Percentiles rank a stretch among this genome's conserved stretches.
Conservation (phyloP, 2,797 vertebrate genomes). For the Leptatherina wallacei region DNA sequence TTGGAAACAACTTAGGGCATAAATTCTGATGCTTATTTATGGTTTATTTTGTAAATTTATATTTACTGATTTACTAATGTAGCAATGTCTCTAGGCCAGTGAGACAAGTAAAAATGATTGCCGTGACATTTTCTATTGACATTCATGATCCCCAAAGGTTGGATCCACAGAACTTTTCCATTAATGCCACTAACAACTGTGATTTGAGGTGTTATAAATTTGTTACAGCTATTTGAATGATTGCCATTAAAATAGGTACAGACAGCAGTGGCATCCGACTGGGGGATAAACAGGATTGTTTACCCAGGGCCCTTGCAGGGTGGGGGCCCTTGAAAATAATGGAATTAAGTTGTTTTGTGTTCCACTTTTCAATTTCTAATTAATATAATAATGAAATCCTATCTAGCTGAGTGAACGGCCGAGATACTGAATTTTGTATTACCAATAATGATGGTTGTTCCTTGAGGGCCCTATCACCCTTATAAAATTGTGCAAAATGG, state of each 20-base stretch:
- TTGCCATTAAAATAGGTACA: neutral
- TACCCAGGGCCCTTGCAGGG: too few relatives aligned
- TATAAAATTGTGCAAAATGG: too few relatives aligned
- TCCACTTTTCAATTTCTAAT: too few relatives aligned
- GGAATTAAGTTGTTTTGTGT: too few relatives aligned
- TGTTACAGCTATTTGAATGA: slow-evolving; percentile 2
- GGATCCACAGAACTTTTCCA: slow-evolving; percentile 7
- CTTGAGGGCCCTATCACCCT: too few relatives aligned
- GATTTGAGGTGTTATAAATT: slow-evolving; percentile 15
- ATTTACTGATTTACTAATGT: slow-evolving; percentile 5
- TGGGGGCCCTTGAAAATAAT: too few relatives aligned
- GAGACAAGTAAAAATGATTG: neutral
- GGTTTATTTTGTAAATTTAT: neutral
- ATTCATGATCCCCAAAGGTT: slow-evolving; percentile 11
- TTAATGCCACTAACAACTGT: neutral
- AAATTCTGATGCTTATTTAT: neutral
- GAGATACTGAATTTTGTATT: too few relatives aligned
- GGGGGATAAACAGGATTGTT: too few relatives aligned
- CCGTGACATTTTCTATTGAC: neutral
- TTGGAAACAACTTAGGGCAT: neutral
- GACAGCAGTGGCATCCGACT: too few relatives aligned
- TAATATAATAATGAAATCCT: too few relatives aligned
- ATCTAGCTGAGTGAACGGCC: too few relatives aligned
- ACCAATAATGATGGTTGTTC: too few relatives aligned
- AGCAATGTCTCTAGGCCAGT: neutral